Base-by-base conservation (phyloP, 2,797 vertebrate genomes). In the Neoniphon sammara region DNA sequence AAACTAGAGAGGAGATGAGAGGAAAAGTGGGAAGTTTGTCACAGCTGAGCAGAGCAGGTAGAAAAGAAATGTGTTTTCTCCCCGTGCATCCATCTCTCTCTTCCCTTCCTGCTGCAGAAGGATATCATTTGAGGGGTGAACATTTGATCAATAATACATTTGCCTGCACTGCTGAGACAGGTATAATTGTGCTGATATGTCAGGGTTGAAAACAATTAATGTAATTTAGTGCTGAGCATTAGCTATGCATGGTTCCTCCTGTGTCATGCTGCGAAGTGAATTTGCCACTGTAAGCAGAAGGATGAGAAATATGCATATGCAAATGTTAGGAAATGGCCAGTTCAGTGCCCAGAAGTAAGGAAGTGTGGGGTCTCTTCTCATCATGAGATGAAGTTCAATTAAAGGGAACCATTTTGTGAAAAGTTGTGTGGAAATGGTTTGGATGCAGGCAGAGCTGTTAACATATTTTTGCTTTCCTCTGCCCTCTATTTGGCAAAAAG, bases 71-170 rank as follows among this genome's bases (percentile, higher is more conserved):
- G 53, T 39, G 57, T 74, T 84, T 70, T 31, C 58, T 70, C 18
- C 36, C 6, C 27, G n/a, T 31, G 17, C 67, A 80, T 84, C 66
- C 36, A 20, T 78, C 61, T 85, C 55, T 65, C 34, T 60, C 64
- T 12, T 44, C 42, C 25, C 58, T 56, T 77, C 53, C 61, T 36
- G 50, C 82, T 73, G 73, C 75, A 70, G 63, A 79, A 52, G 58
- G 70, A 85, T 86, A 87, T 87, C 30, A 76, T 91, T 91, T 91
- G 85, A 87, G 77, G 27, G 64, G 73, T 21, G 69, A 87, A 73
- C 80, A 73, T 87, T 90, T 89, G 84, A 93, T 93, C 90, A 89
- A 92, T 91, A 92, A 86, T 87, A 89, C 85, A 93, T 91, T 89
- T 82, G 75, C 81, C 72, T 49, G 66, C 78, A 67, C 80, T 91